These are phyloP conservation scores for Myodes glareolus DNA, from an alignment of 2,113 vertebrate genomes.

Conservation along the genomic window DNA sequence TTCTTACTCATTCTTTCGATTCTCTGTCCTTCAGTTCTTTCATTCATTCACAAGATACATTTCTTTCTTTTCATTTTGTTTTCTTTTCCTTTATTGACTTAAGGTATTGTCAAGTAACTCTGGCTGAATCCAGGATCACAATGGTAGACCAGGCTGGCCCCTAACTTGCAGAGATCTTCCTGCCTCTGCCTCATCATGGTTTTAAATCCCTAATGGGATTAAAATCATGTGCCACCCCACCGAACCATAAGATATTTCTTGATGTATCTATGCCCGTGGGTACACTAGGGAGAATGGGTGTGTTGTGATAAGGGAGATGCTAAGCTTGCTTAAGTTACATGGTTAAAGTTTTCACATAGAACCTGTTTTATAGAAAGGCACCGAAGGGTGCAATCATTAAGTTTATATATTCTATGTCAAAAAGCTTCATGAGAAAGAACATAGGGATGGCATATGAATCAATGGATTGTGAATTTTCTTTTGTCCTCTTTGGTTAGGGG, in stretches of 20 bases:
- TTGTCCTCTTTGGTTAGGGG: background rate
- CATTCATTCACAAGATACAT: background rate
- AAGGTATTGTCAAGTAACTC: background rate
- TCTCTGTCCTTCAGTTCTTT: background rate
- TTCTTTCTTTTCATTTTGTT: background rate
- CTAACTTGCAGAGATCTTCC: background rate
- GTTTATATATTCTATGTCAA: background rate
- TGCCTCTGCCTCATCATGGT: background rate
- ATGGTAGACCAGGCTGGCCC: background rate
- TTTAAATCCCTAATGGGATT: too few relatives aligned
- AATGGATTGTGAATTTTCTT: constrained; percentile 23
- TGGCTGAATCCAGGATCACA: background rate
- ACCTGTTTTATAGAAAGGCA: background rate
- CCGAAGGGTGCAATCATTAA: background rate
- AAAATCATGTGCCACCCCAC: background rate
- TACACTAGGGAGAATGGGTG: background rate
- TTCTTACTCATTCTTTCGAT: background rate
- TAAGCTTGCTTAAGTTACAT: fast-evolving
- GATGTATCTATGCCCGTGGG: background rate
- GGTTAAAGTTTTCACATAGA: background rate
- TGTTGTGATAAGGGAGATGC: background rate
- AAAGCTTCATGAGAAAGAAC: background rate
- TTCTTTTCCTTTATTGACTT: background rate
- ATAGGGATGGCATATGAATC: background rate
- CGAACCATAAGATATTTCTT: background rate